Percentiles rank a stretch among this genome's conserved stretches.
These are phyloP conservation scores for Trachymyrmex cornetzi DNA, from an alignment of 1,140 invertebrate species.

Conservation along the genomic window DNA sequence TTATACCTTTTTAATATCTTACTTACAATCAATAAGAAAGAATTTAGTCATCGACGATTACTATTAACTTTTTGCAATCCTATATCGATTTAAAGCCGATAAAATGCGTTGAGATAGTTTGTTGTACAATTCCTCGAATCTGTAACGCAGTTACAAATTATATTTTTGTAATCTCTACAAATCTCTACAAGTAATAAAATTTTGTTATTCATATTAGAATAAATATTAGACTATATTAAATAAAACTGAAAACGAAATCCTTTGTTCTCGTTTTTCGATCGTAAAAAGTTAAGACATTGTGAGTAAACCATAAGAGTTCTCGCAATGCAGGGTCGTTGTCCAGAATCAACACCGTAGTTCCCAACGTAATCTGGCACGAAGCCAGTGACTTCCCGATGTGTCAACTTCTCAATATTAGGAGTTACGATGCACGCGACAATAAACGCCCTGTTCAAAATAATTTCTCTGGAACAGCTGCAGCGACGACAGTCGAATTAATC, in stretches of 20 bases:
- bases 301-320: constrained; percentile 35
- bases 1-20: background rate
- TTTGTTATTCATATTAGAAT: background rate
- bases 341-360: constrained; percentile 53
- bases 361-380: constrained; percentile 64
- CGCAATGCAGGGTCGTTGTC: constrained; percentile 70
- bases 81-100: too few species aligned
- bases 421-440: constrained; percentile 39
- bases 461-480: constrained; percentile 8
- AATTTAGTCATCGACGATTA: too few species aligned
- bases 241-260: background rate
- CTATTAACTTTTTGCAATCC: too few species aligned
- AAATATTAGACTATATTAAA: background rate
- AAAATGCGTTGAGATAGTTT: background rate
- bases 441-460: constrained; percentile 52
- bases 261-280: background rate
- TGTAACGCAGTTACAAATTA: background rate
- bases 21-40: too few species aligned
- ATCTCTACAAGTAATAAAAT: background rate
- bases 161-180: background rate
- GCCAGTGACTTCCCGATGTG: constrained; percentile 77
- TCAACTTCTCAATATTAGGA: constrained; percentile 78
- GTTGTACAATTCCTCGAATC: background rate
- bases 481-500: constrained; percentile 20
- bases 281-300: constrained; percentile 16